A percentile compares a stretch with the other conserved stretches of the same genome.
These are phyloP conservation scores for Ephydatia muelleri DNA, from an alignment of 37 sponge, comb jelly and placozoan genomes.

Conservation along the genomic window DNA sequence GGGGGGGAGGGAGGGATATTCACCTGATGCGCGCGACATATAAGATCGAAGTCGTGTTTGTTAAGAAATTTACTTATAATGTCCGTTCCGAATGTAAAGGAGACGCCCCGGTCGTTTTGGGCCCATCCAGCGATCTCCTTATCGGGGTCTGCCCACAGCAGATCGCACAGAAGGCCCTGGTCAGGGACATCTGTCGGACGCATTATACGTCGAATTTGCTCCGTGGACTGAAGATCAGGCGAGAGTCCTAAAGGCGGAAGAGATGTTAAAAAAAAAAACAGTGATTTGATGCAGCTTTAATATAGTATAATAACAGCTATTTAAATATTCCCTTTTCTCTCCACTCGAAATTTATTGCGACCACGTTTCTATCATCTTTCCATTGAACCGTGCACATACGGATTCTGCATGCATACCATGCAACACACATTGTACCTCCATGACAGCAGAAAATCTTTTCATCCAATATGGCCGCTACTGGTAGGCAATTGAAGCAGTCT, in stretches of 20 bases:
- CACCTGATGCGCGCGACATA: constrained; percentile 98
- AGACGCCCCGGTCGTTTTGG: constrained; percentile 97
- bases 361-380: too few species aligned
- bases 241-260: neutral
- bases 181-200: constrained; percentile 97
- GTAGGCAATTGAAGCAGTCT: too few species aligned
- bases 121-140: constrained; percentile 97
- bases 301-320: too few species aligned
- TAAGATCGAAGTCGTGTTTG: constrained; percentile 93
- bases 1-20: constrained; percentile 93
- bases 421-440: constrained; percentile 71
- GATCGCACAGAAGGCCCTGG: too few species aligned
- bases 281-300: too few species aligned
- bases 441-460: constrained; percentile 99
- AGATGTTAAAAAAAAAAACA: neutral
- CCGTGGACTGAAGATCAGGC: constrained; percentile 25
- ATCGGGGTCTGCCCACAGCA: constrained; percentile 99
- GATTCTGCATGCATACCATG: neutral
- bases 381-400: too few species aligned
- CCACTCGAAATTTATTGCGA: too few species aligned
- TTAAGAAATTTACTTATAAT: constrained; percentile 94
- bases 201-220: constrained; percentile 89
- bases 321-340: too few species aligned
- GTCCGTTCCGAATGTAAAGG: constrained; percentile 96
- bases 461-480: constrained; percentile 95